Percentiles rank a stretch among this genome's conserved stretches.
phyloP scores from a whole-genome alignment of 2,888 invertebrate genomes.

The Cerastoderma edule region DNA sequence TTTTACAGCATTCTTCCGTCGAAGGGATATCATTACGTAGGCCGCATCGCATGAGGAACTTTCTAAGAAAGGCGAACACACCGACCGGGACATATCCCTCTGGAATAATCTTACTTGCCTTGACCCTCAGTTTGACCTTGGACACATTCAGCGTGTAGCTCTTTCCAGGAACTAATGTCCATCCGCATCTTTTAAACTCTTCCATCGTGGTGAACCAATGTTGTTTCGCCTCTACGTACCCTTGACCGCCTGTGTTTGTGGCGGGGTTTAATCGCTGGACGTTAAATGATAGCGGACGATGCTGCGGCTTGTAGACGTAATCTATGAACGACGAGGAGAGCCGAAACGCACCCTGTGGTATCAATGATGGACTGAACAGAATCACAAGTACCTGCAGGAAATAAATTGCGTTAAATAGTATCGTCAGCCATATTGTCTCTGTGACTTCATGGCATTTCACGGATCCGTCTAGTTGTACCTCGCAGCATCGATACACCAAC shows the following conservation, averaged over 20 bases:
- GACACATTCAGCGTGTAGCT: conserved; percentile 27
- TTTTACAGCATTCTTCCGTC: conserved; percentile 31
- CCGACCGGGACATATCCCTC: conserved; percentile 43
- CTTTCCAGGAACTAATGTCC: conserved; percentile 6
- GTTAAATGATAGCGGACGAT: conserved; percentile 23
- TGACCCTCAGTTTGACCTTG: conserved; percentile 26
- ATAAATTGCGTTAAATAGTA: conserved; percentile 30
- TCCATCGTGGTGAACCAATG: conserved; percentile 26
- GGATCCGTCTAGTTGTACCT: neutral
- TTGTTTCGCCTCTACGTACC: conserved; percentile 22
- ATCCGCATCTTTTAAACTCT: conserved; percentile 13
- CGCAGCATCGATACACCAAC: conserved; percentile 41
- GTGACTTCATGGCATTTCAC: conserved; percentile 30
- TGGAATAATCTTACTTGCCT: conserved; percentile 31
- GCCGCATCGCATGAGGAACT: conserved; percentile 41
- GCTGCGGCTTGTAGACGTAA: conserved; percentile 21
- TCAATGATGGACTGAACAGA: conserved; percentile 38
- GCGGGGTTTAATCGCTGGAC: conserved; percentile 14
- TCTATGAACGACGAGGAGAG: conserved; percentile 13
- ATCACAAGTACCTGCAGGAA: conserved; percentile 37
- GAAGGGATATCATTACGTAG: conserved; percentile 36
- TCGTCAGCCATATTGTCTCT: conserved; percentile 31
- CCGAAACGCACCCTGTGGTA: conserved; percentile 24
- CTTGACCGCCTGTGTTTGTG: neutral
- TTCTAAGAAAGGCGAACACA: conserved; percentile 27